phyloP scores from a whole-genome alignment of 2,888 invertebrate genomes.

The Teleiodes luculella region DNA sequence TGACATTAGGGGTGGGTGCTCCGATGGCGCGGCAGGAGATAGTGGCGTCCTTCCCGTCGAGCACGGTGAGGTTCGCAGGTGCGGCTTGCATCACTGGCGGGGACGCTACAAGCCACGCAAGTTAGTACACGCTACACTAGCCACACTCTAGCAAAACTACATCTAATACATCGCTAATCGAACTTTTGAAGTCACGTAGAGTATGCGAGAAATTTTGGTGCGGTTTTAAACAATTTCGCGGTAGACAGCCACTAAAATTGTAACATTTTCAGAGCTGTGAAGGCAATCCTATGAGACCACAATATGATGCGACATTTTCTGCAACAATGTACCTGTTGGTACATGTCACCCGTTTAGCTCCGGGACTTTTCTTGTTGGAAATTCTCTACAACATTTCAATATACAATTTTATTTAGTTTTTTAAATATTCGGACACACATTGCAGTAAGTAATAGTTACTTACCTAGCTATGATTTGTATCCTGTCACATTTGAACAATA shows the following conservation, averaged over 20 bases:
- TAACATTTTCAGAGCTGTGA: neutral
- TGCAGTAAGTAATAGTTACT: too few relatives aligned
- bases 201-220: neutral
- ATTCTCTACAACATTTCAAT: neutral
- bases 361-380: neutral
- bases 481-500: neutral
- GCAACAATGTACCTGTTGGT: neutral
- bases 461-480: too few relatives aligned
- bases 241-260: neutral
- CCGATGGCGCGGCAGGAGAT: slow-evolving; percentile 92
- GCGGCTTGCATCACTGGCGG: slow-evolving; percentile 90
- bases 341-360: neutral
- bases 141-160: slow-evolving; percentile 1
- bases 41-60: slow-evolving; percentile 95
- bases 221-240: slow-evolving; percentile 2
- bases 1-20: slow-evolving; percentile 92
- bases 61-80: slow-evolving; percentile 91
- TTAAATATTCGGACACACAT: too few relatives aligned
- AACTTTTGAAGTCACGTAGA: neutral
- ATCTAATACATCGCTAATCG: neutral
- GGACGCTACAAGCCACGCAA: slow-evolving; percentile 85
- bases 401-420: neutral
- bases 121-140: slow-evolving; percentile 43
- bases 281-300: neutral
- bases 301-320: slow-evolving; percentile 3